Evolutionary conservation across 1,140 invertebrate species (phyloP), one percentile per base, ranked within the genome.

Genomic region (Drosophila sturtevanti): DNA sequence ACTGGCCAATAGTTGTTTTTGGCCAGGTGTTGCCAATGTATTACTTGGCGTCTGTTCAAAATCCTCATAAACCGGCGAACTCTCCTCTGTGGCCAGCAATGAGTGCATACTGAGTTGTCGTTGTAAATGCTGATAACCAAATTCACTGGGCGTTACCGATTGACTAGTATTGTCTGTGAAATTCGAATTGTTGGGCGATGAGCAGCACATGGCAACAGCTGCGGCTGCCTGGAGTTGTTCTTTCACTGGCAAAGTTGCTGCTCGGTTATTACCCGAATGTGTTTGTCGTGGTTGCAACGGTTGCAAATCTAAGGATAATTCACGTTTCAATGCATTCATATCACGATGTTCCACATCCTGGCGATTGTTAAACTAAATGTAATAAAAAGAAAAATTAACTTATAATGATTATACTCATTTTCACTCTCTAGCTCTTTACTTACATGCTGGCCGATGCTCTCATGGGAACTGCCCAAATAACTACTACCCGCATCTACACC

Each of bases 101-200:
- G 91, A 92, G 55, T 91, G 90, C 81, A 91, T 90, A 67, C 81
- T 91, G 11, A 82, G 79, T 58, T 90, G 91, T 0, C 91, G 86
- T 74, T 92, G 91, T 35, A 92, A 37, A 65, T 92, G 79, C 66
- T 92, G 90, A 76, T 92, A 92, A 21, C 91, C 90, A 64, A 78
- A 92, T 64, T 92, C 91, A 59, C 91, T 92, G 35, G 91, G 91
- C 24, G 91, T 92, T 51, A 92, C 90, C 74, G 91, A 92, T 72
- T 92, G 91, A 85, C 91, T 92, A 85, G 91, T 92, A 63, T 91
- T 92, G 59, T 92, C 91, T 52, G 89, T 91, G 10, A 90, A 90
- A 64, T 91, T 91, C 4, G 91, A 91, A 51, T 91, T 92, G 66
- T 91, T 92, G n/a, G 91, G 90, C n/a, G 91, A 90, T 48, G 84